These are phyloP conservation scores for Xenopus petersii DNA, from an alignment of 2,797 vertebrate genomes.

Conservation along the genomic window DNA sequence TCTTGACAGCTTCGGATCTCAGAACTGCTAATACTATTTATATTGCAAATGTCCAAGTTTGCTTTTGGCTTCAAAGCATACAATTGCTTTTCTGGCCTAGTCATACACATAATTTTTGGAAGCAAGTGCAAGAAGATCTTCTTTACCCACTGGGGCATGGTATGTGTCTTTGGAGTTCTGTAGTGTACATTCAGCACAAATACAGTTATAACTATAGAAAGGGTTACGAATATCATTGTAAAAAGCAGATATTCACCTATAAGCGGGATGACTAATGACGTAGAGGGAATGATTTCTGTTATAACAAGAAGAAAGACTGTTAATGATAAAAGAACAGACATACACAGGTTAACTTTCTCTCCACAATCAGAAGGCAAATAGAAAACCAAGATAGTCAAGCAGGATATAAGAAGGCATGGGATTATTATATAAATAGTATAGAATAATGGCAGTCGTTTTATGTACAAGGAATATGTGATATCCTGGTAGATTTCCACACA, in stretches of 20 bases:
- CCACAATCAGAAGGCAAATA: constrained; percentile 95
- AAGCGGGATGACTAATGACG: constrained; percentile 91
- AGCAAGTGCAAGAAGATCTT: constrained; percentile 82
- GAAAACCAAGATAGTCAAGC: constrained; percentile 91
- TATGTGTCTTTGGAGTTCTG: constrained; percentile 91
- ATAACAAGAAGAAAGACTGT: constrained; percentile 97
- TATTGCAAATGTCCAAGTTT: constrained; percentile 67
- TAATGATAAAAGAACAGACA: constrained; percentile 91
- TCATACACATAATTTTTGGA: constrained; percentile 94
- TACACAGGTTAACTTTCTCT: constrained; percentile 92
- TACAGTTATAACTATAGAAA: constrained; percentile 95
- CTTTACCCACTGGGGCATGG: constrained; percentile 92
- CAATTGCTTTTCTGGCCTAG: constrained; percentile 72
- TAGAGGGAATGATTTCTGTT: constrained; percentile 96
- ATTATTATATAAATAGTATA: constrained; percentile 98
- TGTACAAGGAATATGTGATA: constrained; percentile 95
- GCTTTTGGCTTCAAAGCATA: constrained; percentile 52
- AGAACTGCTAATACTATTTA: constrained; percentile 45
- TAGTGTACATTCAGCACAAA: constrained; percentile 96
- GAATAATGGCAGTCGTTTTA: constrained; percentile 90
- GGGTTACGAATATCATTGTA: constrained; percentile 97
- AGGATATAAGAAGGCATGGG: constrained; percentile 95
- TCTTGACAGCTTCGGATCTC: constrained; percentile 62
- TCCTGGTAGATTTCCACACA: constrained; percentile 92
- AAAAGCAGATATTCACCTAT: constrained; percentile 98